Evolutionary conservation across 53 echinoderm and acorn worm species (phyloP).

Genomic region (Crossaster papposus): DNA sequence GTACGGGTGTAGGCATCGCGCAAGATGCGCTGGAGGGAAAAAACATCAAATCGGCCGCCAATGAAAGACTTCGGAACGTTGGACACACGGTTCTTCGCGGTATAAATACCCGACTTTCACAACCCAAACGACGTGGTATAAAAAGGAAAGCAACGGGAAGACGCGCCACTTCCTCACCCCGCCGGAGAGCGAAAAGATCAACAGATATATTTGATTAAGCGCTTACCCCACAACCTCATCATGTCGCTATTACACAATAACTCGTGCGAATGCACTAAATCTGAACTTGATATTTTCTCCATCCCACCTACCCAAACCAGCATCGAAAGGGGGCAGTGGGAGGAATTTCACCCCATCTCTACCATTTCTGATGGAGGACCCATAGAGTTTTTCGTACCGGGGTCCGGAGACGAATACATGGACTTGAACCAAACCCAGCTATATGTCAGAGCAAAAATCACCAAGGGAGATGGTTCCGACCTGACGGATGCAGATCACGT

Average conservation of each 20-base stretch:
- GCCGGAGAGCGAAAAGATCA: constrained; percentile 45
- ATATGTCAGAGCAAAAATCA: constrained; percentile 46
- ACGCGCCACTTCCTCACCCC: constrained; percentile 1
- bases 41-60: constrained; percentile 38
- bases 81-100: constrained; percentile 35
- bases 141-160: constrained; percentile 58
- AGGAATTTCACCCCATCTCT: constrained; percentile 71
- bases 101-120: background rate
- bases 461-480: constrained; percentile 30
- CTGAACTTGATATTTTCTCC: constrained; percentile 69
- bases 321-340: constrained; percentile 65
- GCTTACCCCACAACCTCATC: background rate
- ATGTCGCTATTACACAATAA: constrained; percentile 81
- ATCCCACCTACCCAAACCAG: constrained; percentile 77
- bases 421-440: constrained; percentile 54
- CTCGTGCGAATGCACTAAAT: constrained; percentile 79
- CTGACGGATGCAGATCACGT: constrained; percentile 45
- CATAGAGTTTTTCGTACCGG: constrained; percentile 43
- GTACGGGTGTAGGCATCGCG: constrained; percentile 59
- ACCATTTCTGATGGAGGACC: constrained; percentile 55
- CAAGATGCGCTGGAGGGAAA: constrained; percentile 58
- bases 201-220: constrained; percentile 59
- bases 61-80: constrained; percentile 17
- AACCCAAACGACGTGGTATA: constrained; percentile 9
- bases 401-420: constrained; percentile 40